These are phyloP conservation scores for Bolinopsis microptera DNA, from an alignment of 37 sponge, comb jelly and placozoan genomes.

Conservation along the genomic window DNA sequence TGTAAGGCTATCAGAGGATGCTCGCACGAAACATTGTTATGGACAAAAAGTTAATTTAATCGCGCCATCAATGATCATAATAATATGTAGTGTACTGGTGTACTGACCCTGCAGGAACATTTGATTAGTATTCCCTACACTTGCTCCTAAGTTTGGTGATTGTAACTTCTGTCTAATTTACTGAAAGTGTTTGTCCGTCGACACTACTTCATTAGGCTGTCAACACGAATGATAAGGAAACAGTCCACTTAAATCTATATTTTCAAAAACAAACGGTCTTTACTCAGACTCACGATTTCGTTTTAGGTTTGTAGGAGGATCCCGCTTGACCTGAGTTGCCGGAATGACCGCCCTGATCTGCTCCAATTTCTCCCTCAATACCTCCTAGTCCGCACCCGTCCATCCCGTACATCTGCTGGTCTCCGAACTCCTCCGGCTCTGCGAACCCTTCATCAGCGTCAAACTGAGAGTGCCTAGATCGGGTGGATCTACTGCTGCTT, in stretches of 20 bases:
- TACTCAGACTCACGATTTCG: background rate
- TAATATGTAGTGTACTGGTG: no score
- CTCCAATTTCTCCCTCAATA: background rate
- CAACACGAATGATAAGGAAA: no score
- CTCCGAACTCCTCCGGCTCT: conserved; percentile 52
- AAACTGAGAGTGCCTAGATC: background rate
- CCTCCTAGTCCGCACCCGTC: background rate
- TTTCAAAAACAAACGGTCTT: no score
- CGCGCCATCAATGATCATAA: no score
- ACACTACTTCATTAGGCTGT: no score
- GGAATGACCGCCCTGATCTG: background rate
- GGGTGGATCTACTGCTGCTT: background rate
- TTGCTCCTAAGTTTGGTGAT: no score
- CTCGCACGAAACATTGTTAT: background rate
- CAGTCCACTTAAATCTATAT: no score
- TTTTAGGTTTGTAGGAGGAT: background rate
- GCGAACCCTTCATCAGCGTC: conserved; percentile 56
- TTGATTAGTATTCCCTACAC: no score
- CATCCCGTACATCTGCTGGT: background rate
- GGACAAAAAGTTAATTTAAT: background rate
- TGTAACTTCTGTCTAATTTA: no score
- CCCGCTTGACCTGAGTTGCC: background rate
- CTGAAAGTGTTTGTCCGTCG: no score
- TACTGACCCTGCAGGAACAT: no score
- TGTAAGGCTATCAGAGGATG: background rate